phyloP scores from a whole-genome alignment of 2,113 vertebrate species.

The Spheniscus mendiculus region DNA sequence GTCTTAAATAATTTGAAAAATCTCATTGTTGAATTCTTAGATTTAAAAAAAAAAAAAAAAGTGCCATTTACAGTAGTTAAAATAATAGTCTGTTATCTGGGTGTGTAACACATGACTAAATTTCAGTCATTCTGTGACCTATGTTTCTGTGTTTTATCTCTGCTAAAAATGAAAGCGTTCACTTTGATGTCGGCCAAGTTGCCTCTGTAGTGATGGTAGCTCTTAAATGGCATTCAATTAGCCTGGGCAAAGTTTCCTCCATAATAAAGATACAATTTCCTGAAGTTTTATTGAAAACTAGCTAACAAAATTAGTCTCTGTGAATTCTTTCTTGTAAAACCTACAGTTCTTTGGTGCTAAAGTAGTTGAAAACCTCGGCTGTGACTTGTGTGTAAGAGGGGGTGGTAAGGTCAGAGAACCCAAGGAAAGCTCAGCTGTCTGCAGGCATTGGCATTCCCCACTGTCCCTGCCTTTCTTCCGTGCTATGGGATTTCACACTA shows the following conservation, averaged over 20 bases:
- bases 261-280: neutral
- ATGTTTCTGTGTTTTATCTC: neutral
- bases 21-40: neutral
- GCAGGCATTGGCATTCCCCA: neutral
- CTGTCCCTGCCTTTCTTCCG: neutral
- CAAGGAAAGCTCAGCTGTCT: neutral
- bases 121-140: neutral
- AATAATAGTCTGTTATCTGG: neutral
- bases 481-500: neutral
- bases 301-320: neutral
- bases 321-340: neutral
- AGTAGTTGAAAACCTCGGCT: neutral
- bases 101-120: neutral
- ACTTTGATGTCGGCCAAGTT: neutral
- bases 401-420: neutral
- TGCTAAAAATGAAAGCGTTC: neutral
- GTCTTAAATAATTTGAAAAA: neutral
- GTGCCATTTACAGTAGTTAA: neutral
- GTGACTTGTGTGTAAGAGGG: fast-evolving
- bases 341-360: neutral
- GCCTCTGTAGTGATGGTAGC: neutral
- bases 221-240: neutral
- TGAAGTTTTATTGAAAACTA: neutral
- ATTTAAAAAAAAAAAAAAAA: neutral
- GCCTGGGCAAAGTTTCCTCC: neutral